phyloP scores from a whole-genome alignment of 2,113 vertebrate genomes.

The Tretioscincus oriximinensis region DNA sequence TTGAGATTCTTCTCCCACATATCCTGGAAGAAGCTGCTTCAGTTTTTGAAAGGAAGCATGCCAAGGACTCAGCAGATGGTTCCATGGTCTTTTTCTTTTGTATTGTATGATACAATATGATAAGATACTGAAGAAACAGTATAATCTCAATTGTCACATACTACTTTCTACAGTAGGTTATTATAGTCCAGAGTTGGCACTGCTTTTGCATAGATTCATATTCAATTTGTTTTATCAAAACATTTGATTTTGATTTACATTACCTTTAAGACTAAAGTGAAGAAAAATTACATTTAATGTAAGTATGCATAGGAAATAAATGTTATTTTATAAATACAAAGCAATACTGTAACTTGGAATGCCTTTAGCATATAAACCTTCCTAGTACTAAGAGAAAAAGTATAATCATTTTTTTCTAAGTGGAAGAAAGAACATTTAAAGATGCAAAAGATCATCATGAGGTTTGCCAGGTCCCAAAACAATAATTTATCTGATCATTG shows the following conservation, averaged over 20 bases:
- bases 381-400: constrained; percentile 44
- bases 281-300: background rate
- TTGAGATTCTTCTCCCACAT: too few species aligned
- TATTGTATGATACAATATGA: too few species aligned
- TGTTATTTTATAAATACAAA: background rate
- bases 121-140: background rate
- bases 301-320: too few species aligned
- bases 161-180: background rate
- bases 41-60: too few species aligned
- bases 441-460: constrained; percentile 68
- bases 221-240: background rate
- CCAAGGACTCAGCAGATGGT: too few species aligned
- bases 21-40: too few species aligned
- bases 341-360: constrained; percentile 24
- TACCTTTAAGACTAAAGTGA: background rate
- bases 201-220: background rate
- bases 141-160: background rate
- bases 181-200: background rate
- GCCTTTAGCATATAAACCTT: constrained; percentile 38
- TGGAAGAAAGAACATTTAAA: constrained; percentile 53
- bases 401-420: constrained; percentile 62
- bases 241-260: background rate
- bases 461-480: constrained; percentile 76
- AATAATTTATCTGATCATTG: constrained; percentile 68
- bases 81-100: too few species aligned